Conservation (phyloP, 2,797 vertebrate species). For the Aselliscus stoliczkanus region DNA sequence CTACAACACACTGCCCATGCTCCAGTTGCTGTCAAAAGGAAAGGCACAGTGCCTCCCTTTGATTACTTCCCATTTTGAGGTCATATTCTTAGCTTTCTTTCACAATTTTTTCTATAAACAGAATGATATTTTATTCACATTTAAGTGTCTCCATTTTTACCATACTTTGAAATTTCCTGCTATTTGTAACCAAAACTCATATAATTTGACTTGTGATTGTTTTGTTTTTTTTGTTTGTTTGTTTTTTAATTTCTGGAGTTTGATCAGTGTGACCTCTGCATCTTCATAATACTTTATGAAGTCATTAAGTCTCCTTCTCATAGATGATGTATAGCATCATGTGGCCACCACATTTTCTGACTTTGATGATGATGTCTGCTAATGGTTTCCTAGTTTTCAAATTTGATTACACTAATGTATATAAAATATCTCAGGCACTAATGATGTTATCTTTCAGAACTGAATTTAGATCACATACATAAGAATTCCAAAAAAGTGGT, state of each 20-base stretch:
- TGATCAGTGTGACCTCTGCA: neutral
- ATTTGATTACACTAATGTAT: conserved; percentile 14
- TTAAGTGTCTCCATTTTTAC: neutral
- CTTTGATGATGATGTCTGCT: neutral
- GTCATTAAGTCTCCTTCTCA: conserved; percentile 15
- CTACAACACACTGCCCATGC: neutral
- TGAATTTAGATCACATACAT: neutral
- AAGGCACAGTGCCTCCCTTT: neutral
- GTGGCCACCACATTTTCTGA: conserved; percentile 9
- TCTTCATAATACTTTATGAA: conserved; percentile 12
- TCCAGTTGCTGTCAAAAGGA: neutral
- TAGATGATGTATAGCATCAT: neutral
- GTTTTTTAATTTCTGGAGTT: neutral
- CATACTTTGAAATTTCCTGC: neutral
- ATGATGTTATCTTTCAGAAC: neutral
- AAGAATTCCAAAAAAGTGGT: neutral
- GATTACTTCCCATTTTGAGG: neutral
- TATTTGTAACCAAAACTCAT: neutral
- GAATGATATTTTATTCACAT: neutral
- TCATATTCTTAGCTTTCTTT: neutral
- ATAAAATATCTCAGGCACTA: neutral
- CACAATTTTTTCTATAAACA: neutral
- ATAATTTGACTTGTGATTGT: neutral
- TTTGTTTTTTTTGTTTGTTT: neutral
- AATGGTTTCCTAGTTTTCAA: conserved; percentile 32